Conservation (phyloP, 2,113 vertebrate genomes). For the Oncorhynchus mykiss region DNA sequence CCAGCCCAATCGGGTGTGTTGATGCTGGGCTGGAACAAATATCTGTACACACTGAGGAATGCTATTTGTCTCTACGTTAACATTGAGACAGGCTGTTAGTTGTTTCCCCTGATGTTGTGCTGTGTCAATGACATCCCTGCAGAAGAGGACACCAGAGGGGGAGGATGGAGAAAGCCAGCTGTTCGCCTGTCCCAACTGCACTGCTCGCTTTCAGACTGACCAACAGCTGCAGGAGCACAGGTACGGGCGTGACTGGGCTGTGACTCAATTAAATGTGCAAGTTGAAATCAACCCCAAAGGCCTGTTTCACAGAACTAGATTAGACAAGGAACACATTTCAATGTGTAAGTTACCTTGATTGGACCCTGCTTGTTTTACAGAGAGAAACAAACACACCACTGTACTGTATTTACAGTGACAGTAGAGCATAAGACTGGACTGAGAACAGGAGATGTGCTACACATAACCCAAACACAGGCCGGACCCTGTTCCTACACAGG, state of each 20-base stretch:
- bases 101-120: neutral
- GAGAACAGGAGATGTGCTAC: neutral
- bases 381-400: no score
- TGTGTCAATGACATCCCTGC: neutral
- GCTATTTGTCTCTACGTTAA: neutral
- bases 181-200: slow-evolving; percentile 69
- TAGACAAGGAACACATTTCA: no score
- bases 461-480: neutral
- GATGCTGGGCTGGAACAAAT: no score
- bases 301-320: neutral
- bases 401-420: no score
- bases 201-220: slow-evolving; percentile 69
- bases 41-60: neutral
- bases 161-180: slow-evolving; percentile 7
- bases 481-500: slow-evolving; percentile 7
- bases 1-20: no score
- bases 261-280: neutral
- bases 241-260: slow-evolving; percentile 16
- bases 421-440: neutral
- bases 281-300: neutral
- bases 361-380: no score
- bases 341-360: no score
- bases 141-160: slow-evolving; percentile 1
- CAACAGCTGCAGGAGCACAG: slow-evolving; percentile 72
- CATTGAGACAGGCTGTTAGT: neutral